Evolutionary conservation across 35 echinoderm and acorn worm genomes (phyloP).

Genomic region (Apostichopus californicus): DNA sequence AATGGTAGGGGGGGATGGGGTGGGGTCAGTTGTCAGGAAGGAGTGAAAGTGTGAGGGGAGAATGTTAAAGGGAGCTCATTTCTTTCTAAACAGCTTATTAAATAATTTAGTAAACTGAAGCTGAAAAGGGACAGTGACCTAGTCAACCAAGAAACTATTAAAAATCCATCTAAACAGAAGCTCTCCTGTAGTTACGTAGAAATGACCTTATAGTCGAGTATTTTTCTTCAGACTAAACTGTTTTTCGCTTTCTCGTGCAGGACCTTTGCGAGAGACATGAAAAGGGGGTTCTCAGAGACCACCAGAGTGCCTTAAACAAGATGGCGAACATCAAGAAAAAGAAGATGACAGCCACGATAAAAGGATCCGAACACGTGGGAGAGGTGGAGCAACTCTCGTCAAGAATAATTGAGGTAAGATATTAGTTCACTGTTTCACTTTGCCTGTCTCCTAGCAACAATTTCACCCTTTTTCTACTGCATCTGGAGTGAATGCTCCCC

Average conservation of each 20-base stretch:
- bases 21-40: too few relatives aligned
- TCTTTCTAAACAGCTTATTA: too few relatives aligned
- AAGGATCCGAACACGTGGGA: slow-evolving; percentile 78
- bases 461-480: too few relatives aligned
- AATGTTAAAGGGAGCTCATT: too few relatives aligned
- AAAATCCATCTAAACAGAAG: too few relatives aligned
- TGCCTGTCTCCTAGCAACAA: too few relatives aligned
- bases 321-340: slow-evolving; percentile 99
- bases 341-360: slow-evolving; percentile 94
- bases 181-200: too few relatives aligned
- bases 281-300: slow-evolving; percentile 93
- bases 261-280: slow-evolving; percentile 96
- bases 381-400: slow-evolving; percentile 96
- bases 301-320: slow-evolving; percentile 94
- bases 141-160: too few relatives aligned
- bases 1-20: too few relatives aligned
- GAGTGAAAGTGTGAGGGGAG: too few relatives aligned
- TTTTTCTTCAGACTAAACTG: neutral
- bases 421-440: neutral
- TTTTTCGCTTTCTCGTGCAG: slow-evolving; percentile 46
- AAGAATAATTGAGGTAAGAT: slow-evolving; percentile 91
- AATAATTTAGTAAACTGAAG: too few relatives aligned
- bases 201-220: neutral
- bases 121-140: too few relatives aligned
- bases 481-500: neutral